Evolutionary conservation across 2,113 vertebrate species (phyloP).

Genomic region (Casuarius casuarius): DNA sequence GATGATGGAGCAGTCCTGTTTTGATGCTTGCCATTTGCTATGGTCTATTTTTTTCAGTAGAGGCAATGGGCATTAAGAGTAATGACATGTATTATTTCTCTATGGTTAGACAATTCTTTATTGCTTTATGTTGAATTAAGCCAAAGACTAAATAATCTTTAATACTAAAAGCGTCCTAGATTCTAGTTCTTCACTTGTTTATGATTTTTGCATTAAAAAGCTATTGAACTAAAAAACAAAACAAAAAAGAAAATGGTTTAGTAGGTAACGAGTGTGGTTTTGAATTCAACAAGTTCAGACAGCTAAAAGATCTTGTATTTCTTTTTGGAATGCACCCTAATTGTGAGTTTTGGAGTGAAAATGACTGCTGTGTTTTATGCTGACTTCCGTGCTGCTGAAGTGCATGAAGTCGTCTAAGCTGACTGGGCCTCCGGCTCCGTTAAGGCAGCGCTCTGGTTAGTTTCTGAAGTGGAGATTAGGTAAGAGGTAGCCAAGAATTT

Average conservation of each 20-base stretch:
- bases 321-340: neutral
- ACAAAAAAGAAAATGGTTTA: neutral
- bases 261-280: neutral
- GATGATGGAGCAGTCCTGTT: neutral
- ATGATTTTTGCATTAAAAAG: neutral
- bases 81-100: neutral
- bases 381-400: neutral
- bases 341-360: neutral
- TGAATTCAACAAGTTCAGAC: neutral
- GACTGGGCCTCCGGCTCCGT: neutral
- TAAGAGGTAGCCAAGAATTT: neutral
- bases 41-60: neutral
- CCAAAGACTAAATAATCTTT: neutral
- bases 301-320: neutral
- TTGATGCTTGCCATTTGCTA: neutral
- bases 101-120: neutral
- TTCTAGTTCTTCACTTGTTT: neutral
- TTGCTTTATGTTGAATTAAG: neutral
- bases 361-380: neutral
- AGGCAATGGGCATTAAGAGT: neutral
- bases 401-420: neutral
- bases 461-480: neutral
- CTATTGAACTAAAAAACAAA: neutral
- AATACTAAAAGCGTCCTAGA: neutral
- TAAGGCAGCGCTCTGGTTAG: neutral